Base-by-base conservation (phyloP, 2,888 invertebrate genomes). In the Brassicogethes aeneus region DNA sequence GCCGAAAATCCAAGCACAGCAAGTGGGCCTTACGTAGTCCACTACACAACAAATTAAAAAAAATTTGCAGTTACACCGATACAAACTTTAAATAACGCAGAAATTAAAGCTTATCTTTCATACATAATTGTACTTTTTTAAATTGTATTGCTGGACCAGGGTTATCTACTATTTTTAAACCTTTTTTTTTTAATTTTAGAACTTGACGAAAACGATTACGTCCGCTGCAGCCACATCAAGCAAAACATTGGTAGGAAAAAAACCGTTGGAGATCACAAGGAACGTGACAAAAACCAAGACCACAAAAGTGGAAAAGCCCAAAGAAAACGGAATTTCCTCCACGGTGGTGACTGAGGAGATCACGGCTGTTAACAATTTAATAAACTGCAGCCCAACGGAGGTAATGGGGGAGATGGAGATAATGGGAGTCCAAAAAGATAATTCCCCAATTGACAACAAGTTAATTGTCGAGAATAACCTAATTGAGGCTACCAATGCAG, bases 381-480 rank as follows among this genome's bases (percentile, higher is more conserved):
- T 32, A 32, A 32, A 32, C 32, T 3, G 13, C 5, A 10, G 10
- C 5, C 5, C 5, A 23, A 23, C 5, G 5, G 5, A 7, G 12
- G 32, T 12, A 10, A 23, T 7, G 5, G 23, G 23, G 7, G 23
- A 23, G 7, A 5, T 7, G 10, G 7, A 7, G 7, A 23, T 23
- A 14, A 34, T 16, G n/a, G n/a, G n/a, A n/a, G n/a, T n/a, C n/a
- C n/a, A n/a, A n/a, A 69, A 68, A 52, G 68, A 69, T 52, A 60
- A 62, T 45, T 68, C 67, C 5, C 69, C 68, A 7, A 36, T 67
- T 37, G 61, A 64, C 50, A 64, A 64, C 50, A 65, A 64, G 46
- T 41, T 64, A 42, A 47, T 61, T 39, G 54, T 59, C 32, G 66
- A 64, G 44, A 61, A 59, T 46, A 51, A 56, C 34, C 46, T 62